Percentiles rank a stretch among this genome's conserved stretches.
phyloP scores from a whole-genome alignment of 1,140 invertebrate species.

The Latrodectus geometricus region DNA sequence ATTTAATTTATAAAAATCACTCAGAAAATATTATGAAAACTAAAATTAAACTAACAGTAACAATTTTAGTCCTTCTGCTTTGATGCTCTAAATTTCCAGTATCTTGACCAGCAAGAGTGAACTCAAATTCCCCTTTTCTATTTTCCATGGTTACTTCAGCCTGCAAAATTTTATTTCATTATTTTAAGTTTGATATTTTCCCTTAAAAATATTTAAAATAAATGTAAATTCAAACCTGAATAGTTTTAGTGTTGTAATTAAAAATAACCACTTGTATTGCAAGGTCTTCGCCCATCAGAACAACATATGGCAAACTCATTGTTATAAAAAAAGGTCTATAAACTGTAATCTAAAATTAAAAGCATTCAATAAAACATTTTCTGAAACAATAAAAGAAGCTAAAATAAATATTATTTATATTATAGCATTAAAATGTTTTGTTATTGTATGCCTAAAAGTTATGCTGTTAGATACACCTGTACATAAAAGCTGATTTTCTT shows the following conservation, averaged over 20 bases:
- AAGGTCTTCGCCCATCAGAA: conserved; percentile 91
- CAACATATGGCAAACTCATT: conserved; percentile 87
- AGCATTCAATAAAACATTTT: too few relatives aligned
- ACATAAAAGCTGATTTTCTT: too few relatives aligned
- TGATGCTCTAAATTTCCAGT: conserved; percentile 65
- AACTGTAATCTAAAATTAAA: conserved; percentile 76
- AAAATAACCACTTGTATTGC: conserved; percentile 91
- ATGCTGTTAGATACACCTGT: too few relatives aligned
- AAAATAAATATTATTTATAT: too few relatives aligned
- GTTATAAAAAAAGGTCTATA: conserved; percentile 90
- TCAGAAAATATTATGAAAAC: too few relatives aligned
- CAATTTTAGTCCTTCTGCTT: conserved; percentile 62
- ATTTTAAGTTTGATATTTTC: not conserved
- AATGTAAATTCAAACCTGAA: conserved; percentile 69
- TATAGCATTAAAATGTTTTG: too few relatives aligned
- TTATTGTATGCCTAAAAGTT: too few relatives aligned
- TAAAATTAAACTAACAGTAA: conserved; percentile 28
- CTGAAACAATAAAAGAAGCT: too few relatives aligned
- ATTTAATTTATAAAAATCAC: too few relatives aligned
- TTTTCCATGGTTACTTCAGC: conserved; percentile 90
- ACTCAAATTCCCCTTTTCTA: conserved; percentile 82
- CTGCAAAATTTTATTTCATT: conserved; percentile 63
- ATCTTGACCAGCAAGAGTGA: conserved; percentile 80
- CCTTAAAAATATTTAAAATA: not conserved
- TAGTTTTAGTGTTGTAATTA: conserved; percentile 86